Percentiles rank a stretch among this genome's conserved stretches.
Evolutionary conservation across 2,797 vertebrate species (phyloP).

Genomic region (Tiaroga cobitis): DNA sequence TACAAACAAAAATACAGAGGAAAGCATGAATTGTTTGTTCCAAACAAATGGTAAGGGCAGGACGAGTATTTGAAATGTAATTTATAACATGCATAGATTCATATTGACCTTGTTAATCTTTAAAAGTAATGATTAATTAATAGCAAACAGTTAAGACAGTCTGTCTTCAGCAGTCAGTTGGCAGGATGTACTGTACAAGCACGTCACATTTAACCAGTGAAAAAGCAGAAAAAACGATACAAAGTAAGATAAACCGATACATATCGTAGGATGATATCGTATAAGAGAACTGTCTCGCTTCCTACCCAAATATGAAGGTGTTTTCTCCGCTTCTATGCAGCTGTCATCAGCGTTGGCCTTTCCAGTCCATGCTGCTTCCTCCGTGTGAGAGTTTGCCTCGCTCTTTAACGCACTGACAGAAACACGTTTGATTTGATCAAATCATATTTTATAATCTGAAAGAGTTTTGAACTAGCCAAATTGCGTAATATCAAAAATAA

Average conservation of each 20-base stretch:
- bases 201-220: neutral
- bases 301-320: neutral
- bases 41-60: neutral
- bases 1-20: neutral
- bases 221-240: neutral
- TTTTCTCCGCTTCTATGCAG: neutral
- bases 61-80: neutral
- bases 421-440: slow-evolving; percentile 5
- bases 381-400: neutral
- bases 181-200: neutral
- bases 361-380: slow-evolving; percentile 29
- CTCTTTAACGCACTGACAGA: slow-evolving; percentile 22
- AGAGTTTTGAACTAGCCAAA: neutral
- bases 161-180: neutral
- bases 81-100: neutral
- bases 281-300: neutral
- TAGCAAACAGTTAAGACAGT: neutral
- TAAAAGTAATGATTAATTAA: neutral
- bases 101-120: neutral
- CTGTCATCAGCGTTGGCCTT: neutral
- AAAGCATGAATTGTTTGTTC: neutral
- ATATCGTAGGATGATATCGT: neutral
- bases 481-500: neutral
- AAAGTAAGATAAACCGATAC: neutral
- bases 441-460: neutral